A percentile compares a stretch with the other conserved stretches of the same genome.
Evolutionary conservation across 2,888 invertebrate genomes (phyloP).

Genomic region (Mallateleia sp.): DNA sequence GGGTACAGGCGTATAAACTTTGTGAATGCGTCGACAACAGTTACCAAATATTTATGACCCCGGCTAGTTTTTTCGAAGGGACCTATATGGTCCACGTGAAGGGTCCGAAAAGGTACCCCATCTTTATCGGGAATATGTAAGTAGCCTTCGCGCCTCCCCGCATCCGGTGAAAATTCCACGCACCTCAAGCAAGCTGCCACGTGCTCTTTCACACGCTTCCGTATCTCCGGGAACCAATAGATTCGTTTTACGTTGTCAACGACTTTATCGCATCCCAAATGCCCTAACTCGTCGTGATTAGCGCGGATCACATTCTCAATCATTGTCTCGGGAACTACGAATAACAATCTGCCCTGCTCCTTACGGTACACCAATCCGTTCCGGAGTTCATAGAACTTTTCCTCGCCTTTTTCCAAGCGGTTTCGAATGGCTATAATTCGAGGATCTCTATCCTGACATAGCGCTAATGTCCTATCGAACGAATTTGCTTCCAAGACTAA

Average conservation of each 20-base stretch:
- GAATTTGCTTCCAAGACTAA: constrained; percentile 56
- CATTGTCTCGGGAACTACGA: constrained; percentile 1
- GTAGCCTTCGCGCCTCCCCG: not conserved
- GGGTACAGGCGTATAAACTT: constrained; percentile 1
- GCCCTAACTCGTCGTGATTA: constrained; percentile 65
- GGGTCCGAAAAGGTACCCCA: not conserved
- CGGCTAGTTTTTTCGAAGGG: constrained; percentile 2
- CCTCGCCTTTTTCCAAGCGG: constrained; percentile 65
- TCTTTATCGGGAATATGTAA: not conserved
- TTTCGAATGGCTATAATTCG: constrained; percentile 66
- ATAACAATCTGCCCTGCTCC: constrained; percentile 30
- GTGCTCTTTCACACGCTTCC: not conserved
- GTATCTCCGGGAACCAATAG: not conserved
- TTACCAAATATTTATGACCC: not conserved
- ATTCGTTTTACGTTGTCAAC: not conserved
- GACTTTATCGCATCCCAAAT: constrained; percentile 63
- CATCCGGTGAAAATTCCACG: not conserved
- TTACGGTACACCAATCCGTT: constrained; percentile 78
- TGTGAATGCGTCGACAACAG: constrained; percentile 79
- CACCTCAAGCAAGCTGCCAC: constrained; percentile 1
- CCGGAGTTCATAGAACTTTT: constrained; percentile 72
- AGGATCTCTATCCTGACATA: constrained; percentile 67
- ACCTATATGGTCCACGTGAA: constrained; percentile 13
- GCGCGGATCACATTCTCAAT: constrained; percentile 35
- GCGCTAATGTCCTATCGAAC: constrained; percentile 68